Evolutionary conservation across 1,140 invertebrate species (phyloP).

Genomic region (Pseudachorutes palmiensis): DNA sequence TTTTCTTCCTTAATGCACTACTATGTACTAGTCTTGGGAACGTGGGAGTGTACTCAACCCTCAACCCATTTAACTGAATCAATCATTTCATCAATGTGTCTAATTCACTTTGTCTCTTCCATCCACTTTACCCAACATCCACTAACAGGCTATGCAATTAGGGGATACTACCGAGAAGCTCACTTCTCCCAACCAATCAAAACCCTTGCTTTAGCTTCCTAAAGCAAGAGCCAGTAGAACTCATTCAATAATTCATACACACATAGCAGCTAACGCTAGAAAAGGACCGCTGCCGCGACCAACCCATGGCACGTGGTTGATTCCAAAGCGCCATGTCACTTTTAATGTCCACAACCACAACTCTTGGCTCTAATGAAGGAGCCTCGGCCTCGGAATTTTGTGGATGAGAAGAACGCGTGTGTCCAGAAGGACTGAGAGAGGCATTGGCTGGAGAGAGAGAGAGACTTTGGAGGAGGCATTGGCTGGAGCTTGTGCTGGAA

Average conservation of each 20-base stretch:
- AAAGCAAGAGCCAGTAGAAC: neutral
- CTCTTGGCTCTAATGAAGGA: no score
- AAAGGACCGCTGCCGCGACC: neutral
- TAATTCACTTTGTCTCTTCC: slow-evolving; percentile 15
- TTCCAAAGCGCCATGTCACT: no score
- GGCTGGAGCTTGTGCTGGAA: no score
- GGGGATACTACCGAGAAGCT: neutral
- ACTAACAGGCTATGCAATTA: neutral
- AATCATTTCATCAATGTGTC: slow-evolving; percentile 17
- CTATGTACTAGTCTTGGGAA: neutral
- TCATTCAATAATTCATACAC: neutral
- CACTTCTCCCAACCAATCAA: neutral
- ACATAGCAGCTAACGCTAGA: neutral
- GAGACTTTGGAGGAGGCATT: no score
- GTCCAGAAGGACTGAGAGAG: no score
- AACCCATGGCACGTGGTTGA: no score
- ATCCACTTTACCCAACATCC: no score
- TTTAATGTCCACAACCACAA: no score
- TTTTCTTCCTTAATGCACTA: neutral
- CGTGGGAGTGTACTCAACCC: neutral
- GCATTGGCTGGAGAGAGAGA: no score
- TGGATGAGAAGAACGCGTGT: no score
- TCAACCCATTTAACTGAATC: slow-evolving; percentile 14
- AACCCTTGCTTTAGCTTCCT: no score
- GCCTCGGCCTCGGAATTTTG: no score